These are phyloP conservation scores for Rhizomys pruinosus DNA, from an alignment of 2,113 vertebrate species.

Conservation along the genomic window DNA sequence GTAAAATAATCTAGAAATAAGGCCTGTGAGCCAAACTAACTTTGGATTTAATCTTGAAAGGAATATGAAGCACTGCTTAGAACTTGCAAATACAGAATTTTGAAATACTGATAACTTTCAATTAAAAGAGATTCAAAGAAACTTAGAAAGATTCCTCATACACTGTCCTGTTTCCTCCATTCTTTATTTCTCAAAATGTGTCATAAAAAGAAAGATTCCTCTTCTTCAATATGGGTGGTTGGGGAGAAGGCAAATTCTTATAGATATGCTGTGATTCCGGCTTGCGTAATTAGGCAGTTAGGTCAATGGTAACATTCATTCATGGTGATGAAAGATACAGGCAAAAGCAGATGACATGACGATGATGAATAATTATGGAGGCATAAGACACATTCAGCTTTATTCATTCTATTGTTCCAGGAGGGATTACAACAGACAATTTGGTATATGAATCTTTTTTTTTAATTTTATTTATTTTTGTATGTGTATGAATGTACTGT, in stretches of 20 bases:
- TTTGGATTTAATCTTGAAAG: not conserved
- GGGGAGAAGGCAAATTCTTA: not conserved
- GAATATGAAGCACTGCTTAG: not conserved
- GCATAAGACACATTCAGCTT: constrained; percentile 10
- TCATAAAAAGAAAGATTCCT: not conserved
- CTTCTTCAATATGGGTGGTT: not conserved
- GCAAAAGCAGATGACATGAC: constrained; percentile 2
- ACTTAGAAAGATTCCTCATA: not conserved
- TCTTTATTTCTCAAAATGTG: not conserved
- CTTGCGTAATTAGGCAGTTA: constrained; percentile 28
- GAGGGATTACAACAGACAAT: not conserved
- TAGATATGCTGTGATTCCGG: constrained; percentile 2
- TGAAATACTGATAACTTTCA: not conserved
- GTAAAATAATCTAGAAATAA: not conserved
- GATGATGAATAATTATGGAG: not conserved
- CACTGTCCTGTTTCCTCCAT: not conserved
- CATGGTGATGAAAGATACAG: not conserved
- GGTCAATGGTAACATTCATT: not conserved
- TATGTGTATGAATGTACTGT: too few relatives aligned
- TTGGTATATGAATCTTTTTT: constrained; percentile 44
- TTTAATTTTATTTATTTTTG: too few relatives aligned
- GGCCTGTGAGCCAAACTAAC: not conserved
- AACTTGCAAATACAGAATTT: not conserved
- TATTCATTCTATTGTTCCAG: not conserved
- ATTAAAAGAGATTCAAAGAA: not conserved